Conservation (phyloP, 2,797 vertebrate genomes). For the Sebastes cheni region DNA sequence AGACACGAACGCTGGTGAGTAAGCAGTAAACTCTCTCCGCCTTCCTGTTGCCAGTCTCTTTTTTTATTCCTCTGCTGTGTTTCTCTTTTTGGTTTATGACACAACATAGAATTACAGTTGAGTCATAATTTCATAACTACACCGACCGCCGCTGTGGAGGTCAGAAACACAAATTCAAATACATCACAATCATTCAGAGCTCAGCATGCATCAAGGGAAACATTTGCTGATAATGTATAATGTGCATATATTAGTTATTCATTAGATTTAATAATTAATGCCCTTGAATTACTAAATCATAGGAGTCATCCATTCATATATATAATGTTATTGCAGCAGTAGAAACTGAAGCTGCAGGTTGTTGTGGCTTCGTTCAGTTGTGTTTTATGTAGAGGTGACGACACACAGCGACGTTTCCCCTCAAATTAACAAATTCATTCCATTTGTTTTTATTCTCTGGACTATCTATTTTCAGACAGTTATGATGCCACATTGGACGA, state of each 20-base stretch:
- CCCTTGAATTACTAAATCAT: not conserved
- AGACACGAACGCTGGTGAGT: not conserved
- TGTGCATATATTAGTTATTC: not conserved
- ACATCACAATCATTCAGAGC: not conserved
- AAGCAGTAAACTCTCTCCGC: not conserved
- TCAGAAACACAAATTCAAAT: not conserved
- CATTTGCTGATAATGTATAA: not conserved
- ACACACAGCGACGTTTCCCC: not conserved
- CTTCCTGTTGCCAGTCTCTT: not conserved
- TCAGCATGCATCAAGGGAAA: not conserved
- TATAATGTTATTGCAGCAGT: not conserved
- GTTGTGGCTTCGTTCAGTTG: not conserved
- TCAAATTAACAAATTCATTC: not conserved
- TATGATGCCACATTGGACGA: not conserved
- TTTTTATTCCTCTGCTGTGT: not conserved
- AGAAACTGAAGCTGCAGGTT: not conserved
- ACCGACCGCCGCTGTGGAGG: not conserved
- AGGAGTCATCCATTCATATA: not conserved
- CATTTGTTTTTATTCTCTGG: too few species aligned
- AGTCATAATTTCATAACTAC: not conserved
- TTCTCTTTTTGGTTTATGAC: not conserved
- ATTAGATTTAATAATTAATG: conserved; percentile 1
- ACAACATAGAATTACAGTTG: not conserved
- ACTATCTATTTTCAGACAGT: not conserved
- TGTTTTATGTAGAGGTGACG: not conserved